Base-by-base conservation (phyloP, 2,888 invertebrate genomes). In the Eueremaeus valkanovi region DNA sequence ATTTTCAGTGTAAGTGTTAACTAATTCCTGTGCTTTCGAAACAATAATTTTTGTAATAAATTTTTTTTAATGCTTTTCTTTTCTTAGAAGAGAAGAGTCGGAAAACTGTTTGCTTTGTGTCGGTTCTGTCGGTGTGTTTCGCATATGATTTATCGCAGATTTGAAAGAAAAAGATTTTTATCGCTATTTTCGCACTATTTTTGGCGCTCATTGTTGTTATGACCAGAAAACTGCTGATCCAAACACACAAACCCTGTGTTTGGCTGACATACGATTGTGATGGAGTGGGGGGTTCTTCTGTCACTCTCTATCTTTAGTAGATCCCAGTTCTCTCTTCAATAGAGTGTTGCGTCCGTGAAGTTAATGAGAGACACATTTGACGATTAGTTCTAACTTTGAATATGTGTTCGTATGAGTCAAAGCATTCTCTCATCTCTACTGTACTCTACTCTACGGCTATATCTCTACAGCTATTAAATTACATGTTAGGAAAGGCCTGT, bases 291-390 rank as follows among this genome's bases (percentile, higher is more conserved):
- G 18, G n/a, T 11, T 49, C 18, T 49, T 1, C 49, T 58, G 29
- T 58, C 16, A 18, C 31, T 29, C 16, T 16, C 45, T 45, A 45
- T 45, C 45, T 13, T 3, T 45, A 45, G 18, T 45, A 45, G 8
- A 45, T 45, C 36, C 36, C 36, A 36, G 11, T 36, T 11, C 36
- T 45, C 16, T 18, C 29, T 16, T 58, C 16, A 58, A 58, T 58
- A 31, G 31, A 58, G 21, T 66, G 63, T 66, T 66, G 33, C 29
- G 36, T 36, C 63, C 63, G 63, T 36, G 33, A 70, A 42, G 70
- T 70, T 70, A 70, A 70, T 70, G 70, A 70, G 42, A 70, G 70
- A 70, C 70, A 70, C 70, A 45, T 70, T 70, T 70, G 70, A 45
- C 70, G 42, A 70, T 70, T 66, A 66, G 33, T 36, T 21, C 36